phyloP scores from a whole-genome alignment of 1,140 invertebrate species.

The Daktulosphaira vitifoliae region DNA sequence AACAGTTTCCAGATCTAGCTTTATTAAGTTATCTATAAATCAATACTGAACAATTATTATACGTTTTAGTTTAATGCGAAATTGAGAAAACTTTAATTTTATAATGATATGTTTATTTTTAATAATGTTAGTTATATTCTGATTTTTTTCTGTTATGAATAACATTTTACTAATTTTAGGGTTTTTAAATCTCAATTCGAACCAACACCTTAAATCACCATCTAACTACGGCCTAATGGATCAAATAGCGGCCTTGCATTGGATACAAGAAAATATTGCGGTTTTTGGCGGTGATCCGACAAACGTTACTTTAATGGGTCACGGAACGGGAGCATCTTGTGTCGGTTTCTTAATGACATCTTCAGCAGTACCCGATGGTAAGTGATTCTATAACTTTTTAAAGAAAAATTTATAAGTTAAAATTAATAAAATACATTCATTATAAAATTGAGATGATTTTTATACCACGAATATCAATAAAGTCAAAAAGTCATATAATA shows the following conservation, averaged over 20 bases:
- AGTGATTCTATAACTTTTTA: conserved; percentile 40
- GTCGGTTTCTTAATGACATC: conserved; percentile 91
- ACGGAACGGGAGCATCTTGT: conserved; percentile 88
- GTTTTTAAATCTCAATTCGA: conserved; percentile 78
- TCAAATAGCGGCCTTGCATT: conserved; percentile 84
- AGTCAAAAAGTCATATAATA: no score
- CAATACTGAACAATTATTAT: no score
- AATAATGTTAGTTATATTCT: neutral
- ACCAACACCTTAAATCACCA: conserved; percentile 67
- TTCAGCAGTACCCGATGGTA: conserved; percentile 83
- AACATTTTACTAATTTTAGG: conserved; percentile 51
- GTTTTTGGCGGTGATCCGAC: conserved; percentile 84
- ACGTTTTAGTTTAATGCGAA: no score
- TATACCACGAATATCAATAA: no score
- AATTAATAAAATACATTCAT: no score
- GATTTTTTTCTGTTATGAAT: neutral
- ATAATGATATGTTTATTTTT: neutral
- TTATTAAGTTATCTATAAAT: neutral
- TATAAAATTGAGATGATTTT: no score
- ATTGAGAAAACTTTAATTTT: no score
- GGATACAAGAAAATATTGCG: conserved; percentile 89
- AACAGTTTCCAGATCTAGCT: conserved; percentile 11
- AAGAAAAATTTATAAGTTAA: neutral
- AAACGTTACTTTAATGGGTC: conserved; percentile 90
- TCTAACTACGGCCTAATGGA: conserved; percentile 94